Conservation (phyloP, 2,113 vertebrate species). For the Corythornis vintsioides region DNA sequence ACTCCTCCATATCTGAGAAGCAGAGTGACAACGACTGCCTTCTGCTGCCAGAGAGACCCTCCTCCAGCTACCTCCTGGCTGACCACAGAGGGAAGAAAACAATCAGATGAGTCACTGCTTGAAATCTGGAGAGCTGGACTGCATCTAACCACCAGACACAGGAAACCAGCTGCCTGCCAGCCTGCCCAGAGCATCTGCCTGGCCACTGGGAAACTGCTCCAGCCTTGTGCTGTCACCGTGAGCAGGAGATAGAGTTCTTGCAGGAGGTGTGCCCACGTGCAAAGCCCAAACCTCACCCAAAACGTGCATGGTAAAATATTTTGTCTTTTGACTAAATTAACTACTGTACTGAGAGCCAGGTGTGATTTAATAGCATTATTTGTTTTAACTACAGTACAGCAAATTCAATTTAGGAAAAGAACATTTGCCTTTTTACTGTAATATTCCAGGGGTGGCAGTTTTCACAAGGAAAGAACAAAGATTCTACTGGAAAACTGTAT, state of each 20-base stretch:
- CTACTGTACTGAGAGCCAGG: neutral
- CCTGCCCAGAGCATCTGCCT: neutral
- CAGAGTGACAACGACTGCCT: neutral
- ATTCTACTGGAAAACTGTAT: neutral
- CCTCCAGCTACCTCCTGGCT: neutral
- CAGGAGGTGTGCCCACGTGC: neutral
- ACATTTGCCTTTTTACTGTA: neutral
- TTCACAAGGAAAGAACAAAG: neutral
- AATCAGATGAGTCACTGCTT: neutral
- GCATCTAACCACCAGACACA: neutral
- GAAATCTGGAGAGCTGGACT: neutral
- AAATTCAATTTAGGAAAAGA: neutral
- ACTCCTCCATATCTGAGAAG: neutral
- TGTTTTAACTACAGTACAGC: neutral
- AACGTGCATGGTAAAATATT: accelerated
- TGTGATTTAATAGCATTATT: neutral
- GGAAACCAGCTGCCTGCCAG: neutral
- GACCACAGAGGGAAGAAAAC: neutral
- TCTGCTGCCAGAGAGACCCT: neutral
- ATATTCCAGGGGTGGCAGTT: neutral
- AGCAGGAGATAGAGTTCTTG: accelerated
- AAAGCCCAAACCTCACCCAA: neutral
- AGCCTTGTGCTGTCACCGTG: accelerated
- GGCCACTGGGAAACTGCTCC: neutral
- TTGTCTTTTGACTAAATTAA: neutral